Percentiles rank a stretch among this genome's conserved stretches.
These are phyloP conservation scores for Drosophila kuntzei DNA, from an alignment of 2,888 invertebrate species.

Conservation along the genomic window DNA sequence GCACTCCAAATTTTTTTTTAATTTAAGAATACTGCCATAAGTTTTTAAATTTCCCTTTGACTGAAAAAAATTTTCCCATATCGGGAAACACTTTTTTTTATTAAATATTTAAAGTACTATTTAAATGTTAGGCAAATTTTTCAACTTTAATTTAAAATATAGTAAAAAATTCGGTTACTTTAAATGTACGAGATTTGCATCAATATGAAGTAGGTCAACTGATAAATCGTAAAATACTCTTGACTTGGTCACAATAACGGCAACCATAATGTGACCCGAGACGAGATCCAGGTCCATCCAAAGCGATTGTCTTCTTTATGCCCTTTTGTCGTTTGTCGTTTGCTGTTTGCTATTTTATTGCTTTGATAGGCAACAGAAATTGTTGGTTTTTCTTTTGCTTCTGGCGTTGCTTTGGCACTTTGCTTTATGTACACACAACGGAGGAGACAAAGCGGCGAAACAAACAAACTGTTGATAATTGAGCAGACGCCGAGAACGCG, in stretches of 20 bases:
- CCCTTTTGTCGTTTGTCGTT: slow-evolving; percentile 11
- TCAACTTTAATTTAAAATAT: no score
- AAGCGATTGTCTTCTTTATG: slow-evolving; percentile 9
- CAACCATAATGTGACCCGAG: slow-evolving; percentile 16
- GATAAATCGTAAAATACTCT: slow-evolving; percentile 9
- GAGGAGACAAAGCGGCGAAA: slow-evolving; percentile 54
- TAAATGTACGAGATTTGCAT: neutral
- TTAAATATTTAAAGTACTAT: no score
- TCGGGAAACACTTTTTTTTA: no score
- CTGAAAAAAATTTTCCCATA: no score
- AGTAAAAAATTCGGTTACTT: no score
- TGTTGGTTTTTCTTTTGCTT: slow-evolving; percentile 46
- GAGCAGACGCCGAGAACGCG: slow-evolving; percentile 59
- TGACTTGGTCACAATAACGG: slow-evolving; percentile 7
- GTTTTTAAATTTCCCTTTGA: no score
- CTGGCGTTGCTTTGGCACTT: slow-evolving; percentile 51
- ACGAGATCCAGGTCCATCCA: slow-evolving; percentile 16
- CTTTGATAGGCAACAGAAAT: slow-evolving; percentile 52
- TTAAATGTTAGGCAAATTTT: no score
- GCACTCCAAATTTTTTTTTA: no score
- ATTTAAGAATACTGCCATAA: no score
- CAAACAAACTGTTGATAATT: slow-evolving; percentile 76
- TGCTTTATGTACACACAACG: slow-evolving; percentile 46
- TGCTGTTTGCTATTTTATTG: slow-evolving; percentile 28
- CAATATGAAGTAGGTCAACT: slow-evolving; percentile 17